Percentiles rank a stretch among this genome's conserved stretches.
Conservation (phyloP, 2,797 vertebrate species). For the Meriones psammophilus region DNA sequence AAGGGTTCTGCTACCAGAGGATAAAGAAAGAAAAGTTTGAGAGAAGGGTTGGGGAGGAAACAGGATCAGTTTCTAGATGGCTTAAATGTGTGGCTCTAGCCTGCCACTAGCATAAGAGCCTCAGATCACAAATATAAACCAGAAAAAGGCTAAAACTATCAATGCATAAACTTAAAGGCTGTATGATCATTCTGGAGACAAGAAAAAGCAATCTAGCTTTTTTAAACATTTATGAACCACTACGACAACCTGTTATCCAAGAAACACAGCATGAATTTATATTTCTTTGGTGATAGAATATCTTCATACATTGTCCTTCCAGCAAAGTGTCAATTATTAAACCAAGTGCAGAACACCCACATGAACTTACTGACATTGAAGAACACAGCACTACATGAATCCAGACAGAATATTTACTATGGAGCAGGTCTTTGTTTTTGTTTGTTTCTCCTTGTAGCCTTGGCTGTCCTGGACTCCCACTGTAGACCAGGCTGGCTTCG, state of each 20-base stretch:
- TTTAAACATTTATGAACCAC: slow-evolving; percentile 28
- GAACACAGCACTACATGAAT: neutral
- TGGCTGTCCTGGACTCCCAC: too few species aligned
- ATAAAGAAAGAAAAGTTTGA: neutral
- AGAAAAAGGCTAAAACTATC: neutral
- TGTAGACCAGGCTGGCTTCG: too few species aligned
- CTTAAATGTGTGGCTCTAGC: neutral
- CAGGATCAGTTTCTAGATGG: neutral
- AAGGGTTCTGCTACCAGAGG: neutral
- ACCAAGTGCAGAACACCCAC: neutral
- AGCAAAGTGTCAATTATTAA: slow-evolving; percentile 47
- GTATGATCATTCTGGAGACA: slow-evolving; percentile 8
- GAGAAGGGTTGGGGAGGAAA: neutral
- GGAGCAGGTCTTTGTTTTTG: neutral
- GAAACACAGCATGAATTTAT: slow-evolving; percentile 2
- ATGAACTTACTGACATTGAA: slow-evolving; percentile 17
- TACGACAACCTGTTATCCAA: slow-evolving; percentile 36
- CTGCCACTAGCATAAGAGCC: neutral
- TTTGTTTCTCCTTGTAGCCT: too few species aligned
- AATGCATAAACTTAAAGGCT: slow-evolving; percentile 21
- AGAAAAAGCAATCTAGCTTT: slow-evolving; percentile 21
- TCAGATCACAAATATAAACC: slow-evolving; percentile 35
- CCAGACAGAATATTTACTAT: neutral
- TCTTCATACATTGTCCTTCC: neutral
- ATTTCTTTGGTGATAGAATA: slow-evolving; percentile 12